Conservation (phyloP, 1,140 invertebrate genomes). For the Parasteatoda tepidariorum region DNA sequence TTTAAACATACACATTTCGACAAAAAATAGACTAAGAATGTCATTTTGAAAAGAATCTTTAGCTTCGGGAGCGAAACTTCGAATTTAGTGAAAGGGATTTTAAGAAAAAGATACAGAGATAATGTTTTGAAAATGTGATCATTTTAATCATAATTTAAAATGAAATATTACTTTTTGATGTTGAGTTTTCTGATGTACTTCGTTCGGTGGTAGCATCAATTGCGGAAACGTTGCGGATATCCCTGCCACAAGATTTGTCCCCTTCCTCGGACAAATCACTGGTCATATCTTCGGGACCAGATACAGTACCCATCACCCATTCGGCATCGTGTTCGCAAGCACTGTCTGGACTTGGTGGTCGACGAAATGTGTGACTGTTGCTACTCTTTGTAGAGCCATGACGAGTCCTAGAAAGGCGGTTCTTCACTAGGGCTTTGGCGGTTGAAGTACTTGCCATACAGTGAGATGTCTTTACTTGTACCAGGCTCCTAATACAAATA, state of each 20-base stretch:
- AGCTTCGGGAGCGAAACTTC: no score
- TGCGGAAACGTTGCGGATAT: no score
- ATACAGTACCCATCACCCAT: not conserved
- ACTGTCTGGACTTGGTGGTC: slow-evolving; percentile 43
- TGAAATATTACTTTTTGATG: not conserved
- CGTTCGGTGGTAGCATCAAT: not conserved
- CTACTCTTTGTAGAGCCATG: slow-evolving; percentile 35
- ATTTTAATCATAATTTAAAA: no score
- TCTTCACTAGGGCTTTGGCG: not conserved
- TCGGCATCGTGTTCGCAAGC: slow-evolving; percentile 40
- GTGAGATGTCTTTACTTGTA: not conserved
- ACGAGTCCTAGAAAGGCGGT: slow-evolving; percentile 11
- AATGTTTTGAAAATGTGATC: no score
- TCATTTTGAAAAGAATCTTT: no score
- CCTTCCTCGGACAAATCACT: slow-evolving; percentile 39
- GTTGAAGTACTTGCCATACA: slow-evolving; percentile 28
- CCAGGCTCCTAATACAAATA: not conserved
- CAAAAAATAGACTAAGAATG: no score
- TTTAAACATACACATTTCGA: no score
- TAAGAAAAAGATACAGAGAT: no score
- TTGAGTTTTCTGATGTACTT: not conserved
- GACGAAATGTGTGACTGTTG: not conserved
- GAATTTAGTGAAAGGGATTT: no score
- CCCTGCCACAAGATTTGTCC: not conserved
- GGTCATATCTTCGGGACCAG: slow-evolving; percentile 2